phyloP scores from a whole-genome alignment of 2,888 invertebrate genomes.

The Cremastinae sp. region DNA sequence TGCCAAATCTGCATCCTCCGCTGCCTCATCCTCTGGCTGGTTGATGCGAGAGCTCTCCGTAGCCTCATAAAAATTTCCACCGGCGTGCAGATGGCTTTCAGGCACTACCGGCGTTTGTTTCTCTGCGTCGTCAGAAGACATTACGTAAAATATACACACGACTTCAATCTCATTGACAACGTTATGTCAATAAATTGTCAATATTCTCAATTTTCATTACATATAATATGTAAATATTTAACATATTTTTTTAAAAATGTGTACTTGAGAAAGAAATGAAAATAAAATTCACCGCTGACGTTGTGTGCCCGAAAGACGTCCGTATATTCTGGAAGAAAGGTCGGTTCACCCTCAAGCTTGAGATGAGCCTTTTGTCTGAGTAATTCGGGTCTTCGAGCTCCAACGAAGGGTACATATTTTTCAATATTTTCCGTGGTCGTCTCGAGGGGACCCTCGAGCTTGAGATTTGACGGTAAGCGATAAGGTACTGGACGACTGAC shows the following conservation, averaged over 20 bases:
- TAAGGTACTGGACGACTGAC: constrained; percentile 79
- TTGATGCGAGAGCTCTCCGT: constrained; percentile 65
- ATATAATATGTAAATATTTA: too few relatives aligned
- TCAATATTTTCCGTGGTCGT: constrained; percentile 80
- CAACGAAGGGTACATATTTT: constrained; percentile 79
- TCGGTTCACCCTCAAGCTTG: constrained; percentile 81
- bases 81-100: constrained; percentile 69
- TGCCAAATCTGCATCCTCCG: constrained; percentile 63
- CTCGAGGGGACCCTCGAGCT: constrained; percentile 81
- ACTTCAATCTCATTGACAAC: too few relatives aligned
- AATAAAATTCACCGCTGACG: constrained; percentile 65
- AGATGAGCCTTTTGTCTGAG: constrained; percentile 80
- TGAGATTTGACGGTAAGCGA: constrained; percentile 80
- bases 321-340: constrained; percentile 80
- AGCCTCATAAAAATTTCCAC: constrained; percentile 65
- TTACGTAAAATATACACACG: background rate
- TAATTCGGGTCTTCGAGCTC: constrained; percentile 78
- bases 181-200: too few relatives aligned
- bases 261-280: background rate
- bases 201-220: too few relatives aligned
- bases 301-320: constrained; percentile 76
- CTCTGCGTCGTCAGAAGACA: constrained; percentile 64
- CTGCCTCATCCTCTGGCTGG: constrained; percentile 64
- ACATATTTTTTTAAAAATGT: too few relatives aligned
- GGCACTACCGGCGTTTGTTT: constrained; percentile 69